phyloP scores from a whole-genome alignment of 2,113 vertebrate genomes.

The Hoplias malabaricus region DNA sequence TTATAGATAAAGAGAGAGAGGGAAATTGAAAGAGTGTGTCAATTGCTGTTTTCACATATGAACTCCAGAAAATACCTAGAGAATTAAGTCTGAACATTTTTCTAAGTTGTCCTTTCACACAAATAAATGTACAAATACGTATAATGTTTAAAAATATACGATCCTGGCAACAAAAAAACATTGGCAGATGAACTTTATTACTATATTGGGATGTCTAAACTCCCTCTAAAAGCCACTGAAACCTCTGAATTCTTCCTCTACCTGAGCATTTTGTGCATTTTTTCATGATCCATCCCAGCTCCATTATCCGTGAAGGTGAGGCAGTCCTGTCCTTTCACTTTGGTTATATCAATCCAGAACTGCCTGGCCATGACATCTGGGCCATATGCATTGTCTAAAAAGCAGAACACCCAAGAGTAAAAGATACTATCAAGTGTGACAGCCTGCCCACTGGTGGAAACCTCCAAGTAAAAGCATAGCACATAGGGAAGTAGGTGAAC shows the following conservation, averaged over 20 bases:
- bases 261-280: constrained; percentile 96
- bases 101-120: no score
- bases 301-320: constrained; percentile 92
- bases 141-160: no score
- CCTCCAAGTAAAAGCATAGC: neutral
- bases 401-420: neutral
- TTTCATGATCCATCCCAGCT: constrained; percentile 83
- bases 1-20: no score
- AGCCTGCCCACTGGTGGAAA: neutral
- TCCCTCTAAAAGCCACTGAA: no score
- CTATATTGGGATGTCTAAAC: neutral
- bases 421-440: neutral
- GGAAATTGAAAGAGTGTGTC: no score
- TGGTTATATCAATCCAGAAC: constrained; percentile 95
- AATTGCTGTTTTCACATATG: no score
- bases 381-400: constrained; percentile 92
- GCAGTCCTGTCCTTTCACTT: constrained; percentile 75
- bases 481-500: no score
- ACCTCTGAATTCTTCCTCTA: constrained; percentile 57
- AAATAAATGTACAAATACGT: no score
- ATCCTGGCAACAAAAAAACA: no score
- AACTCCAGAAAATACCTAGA: no score
- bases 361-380: constrained; percentile 92
- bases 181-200: neutral
- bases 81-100: no score